A percentile compares a stretch with the other conserved stretches of the same genome.
These are phyloP conservation scores for Acanthosoma haemorrhoidale DNA, from an alignment of 2,888 invertebrate genomes.

Conservation along the genomic window DNA sequence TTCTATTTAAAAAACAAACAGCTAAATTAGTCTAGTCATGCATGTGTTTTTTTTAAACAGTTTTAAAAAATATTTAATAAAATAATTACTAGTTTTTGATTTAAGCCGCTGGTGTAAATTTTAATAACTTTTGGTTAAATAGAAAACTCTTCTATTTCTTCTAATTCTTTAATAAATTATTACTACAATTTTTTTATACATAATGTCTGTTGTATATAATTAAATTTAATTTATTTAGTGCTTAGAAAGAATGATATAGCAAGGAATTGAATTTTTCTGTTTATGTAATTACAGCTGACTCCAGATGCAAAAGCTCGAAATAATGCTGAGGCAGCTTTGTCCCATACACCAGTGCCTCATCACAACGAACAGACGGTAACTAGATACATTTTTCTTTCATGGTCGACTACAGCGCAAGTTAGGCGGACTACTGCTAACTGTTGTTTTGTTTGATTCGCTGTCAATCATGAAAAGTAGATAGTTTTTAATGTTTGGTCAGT, in stretches of 20 bases:
- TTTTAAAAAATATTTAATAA: background rate
- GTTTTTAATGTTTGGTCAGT: no score
- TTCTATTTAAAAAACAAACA: no score
- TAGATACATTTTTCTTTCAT: background rate
- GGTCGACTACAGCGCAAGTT: no score
- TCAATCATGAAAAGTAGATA: no score
- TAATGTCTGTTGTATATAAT: background rate
- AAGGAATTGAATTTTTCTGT: background rate
- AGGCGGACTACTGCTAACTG: no score
- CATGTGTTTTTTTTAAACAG: background rate
- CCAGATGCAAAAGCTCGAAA: slow-evolving; percentile 43
- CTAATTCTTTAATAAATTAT: background rate
- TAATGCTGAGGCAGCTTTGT: slow-evolving; percentile 39
- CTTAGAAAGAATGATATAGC: no score
- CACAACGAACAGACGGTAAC: slow-evolving; percentile 34
- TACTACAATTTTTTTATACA: background rate
- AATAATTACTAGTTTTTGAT: background rate
- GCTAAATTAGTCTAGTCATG: no score
- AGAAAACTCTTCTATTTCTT: no score
- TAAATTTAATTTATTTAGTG: background rate
- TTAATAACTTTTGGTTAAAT: background rate
- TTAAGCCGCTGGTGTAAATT: background rate
- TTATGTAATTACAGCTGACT: slow-evolving; percentile 38
- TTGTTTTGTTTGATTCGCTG: no score
- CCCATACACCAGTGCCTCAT: slow-evolving; percentile 34